Percentiles rank a stretch among this genome's conserved stretches.
phyloP scores from a whole-genome alignment of 2,797 vertebrate genomes.

The Rhinella marina region DNA sequence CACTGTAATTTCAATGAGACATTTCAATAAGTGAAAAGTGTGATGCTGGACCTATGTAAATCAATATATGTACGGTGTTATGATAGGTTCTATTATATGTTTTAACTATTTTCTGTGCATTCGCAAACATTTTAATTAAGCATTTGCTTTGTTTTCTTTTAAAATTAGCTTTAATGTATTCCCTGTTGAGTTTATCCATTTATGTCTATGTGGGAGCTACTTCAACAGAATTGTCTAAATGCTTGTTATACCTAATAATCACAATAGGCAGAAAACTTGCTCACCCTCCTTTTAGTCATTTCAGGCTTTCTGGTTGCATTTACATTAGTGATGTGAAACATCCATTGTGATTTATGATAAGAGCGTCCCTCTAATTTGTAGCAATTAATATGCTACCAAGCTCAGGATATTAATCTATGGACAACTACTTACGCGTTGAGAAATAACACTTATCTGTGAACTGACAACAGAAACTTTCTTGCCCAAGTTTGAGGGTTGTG shows the following conservation, averaged over 20 bases:
- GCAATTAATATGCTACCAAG: constrained; percentile 54
- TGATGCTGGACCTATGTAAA: background rate
- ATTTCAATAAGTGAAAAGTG: background rate
- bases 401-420: constrained; percentile 52
- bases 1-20: too few species aligned
- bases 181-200: background rate
- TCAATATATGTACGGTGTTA: background rate
- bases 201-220: background rate
- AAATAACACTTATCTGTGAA: constrained; percentile 52
- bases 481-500: constrained; percentile 48
- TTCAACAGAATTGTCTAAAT: background rate
- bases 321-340: constrained; percentile 30
- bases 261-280: constrained; percentile 18
- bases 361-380: constrained; percentile 49
- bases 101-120: background rate
- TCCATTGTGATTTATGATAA: constrained; percentile 54
- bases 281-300: constrained; percentile 38
- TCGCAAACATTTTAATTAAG: background rate
- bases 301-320: constrained; percentile 38
- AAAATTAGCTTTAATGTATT: background rate
- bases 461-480: constrained; percentile 59
- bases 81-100: background rate
- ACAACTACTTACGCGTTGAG: constrained; percentile 27
- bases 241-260: background rate
- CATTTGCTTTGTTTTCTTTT: background rate